Evolutionary conservation across 2,888 invertebrate genomes (phyloP).

Genomic region (Caenorhabditis auriculariae): DNA sequence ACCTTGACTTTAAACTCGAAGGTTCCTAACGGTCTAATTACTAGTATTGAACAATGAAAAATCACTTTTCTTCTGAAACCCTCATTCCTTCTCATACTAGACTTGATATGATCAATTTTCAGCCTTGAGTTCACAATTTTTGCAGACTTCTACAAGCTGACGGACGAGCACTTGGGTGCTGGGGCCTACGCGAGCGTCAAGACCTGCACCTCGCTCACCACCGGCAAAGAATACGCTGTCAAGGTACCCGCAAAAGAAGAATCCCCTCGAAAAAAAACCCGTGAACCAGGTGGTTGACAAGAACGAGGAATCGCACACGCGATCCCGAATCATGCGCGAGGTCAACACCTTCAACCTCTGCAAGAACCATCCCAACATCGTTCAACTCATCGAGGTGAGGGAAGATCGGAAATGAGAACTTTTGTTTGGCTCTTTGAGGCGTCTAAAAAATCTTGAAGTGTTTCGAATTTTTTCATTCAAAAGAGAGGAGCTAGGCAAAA

Average conservation of each 20-base stretch:
- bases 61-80: too few species aligned
- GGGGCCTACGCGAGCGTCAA: constrained; percentile 77
- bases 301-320: constrained; percentile 79
- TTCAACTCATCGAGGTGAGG: constrained; percentile 82
- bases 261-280: not conserved
- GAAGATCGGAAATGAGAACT: too few species aligned
- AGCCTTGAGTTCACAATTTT: too few species aligned
- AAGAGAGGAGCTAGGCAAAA: not conserved
- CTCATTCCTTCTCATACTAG: too few species aligned
- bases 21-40: too few species aligned
- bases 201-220: constrained; percentile 69
- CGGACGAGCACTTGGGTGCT: constrained; percentile 91
- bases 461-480: not conserved
- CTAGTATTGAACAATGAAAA: too few species aligned
- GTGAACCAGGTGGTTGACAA: constrained; percentile 46
- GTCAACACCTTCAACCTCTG: constrained; percentile 98
- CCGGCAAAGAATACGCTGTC: constrained; percentile 90
- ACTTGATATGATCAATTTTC: too few species aligned
- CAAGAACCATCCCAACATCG: constrained; percentile 93
- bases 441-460: not conserved
- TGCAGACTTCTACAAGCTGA: constrained; percentile 88
- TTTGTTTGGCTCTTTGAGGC: not conserved
- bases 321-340: constrained; percentile 92
- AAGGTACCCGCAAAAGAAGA: constrained; percentile 68
- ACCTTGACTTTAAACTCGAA: too few species aligned